Evolutionary conservation across 2,888 invertebrate genomes (phyloP), one percentile per base, ranked within the genome.

Genomic region (Drosophila villosipedis): DNA sequence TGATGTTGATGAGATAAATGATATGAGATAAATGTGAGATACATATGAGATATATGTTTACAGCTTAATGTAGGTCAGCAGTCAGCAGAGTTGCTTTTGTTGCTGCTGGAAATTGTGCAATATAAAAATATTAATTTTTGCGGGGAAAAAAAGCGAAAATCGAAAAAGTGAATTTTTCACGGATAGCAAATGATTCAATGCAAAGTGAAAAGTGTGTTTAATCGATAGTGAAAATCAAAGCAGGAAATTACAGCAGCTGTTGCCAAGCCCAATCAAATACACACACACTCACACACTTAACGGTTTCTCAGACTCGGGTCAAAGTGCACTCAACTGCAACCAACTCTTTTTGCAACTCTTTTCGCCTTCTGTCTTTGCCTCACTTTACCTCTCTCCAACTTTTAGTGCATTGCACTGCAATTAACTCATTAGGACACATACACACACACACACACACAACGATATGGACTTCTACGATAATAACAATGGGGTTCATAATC

Each of bases 381-480:
- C 12, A 16, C 28, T 57, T 22, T 49, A 31, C 33, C 28, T 41
- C 64, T 59, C 69, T 55, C 67, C 72, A 61, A 63, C 70, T 74
- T 60, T 41, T 68, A 69, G 86, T 77, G 78, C 86, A 83, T 76
- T 86, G 84, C 84, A 83, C 82, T 85, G 71, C 76, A 73, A 79
- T 85, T 79, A 81, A 83, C 72, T 64, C 52, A 73, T 74, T 72
- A 57, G 61, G 67, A 30, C 55, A 30, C 30, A n/a, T n/a, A 33
- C 14, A 14, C 50, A 31, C 14, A 41, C 39, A 22, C 14, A 28
- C 25, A 43, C 43, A 50, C 16, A 49, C 47, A 37, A 52, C 71
- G 75, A 71, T 73, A 92, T 92, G 92, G 92, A 92, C 88, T 92
- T 92, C 77, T 92, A 92, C 78, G 80, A 76, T 28, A 85, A 73